Conservation (phyloP, 2,113 vertebrate species). For the Alethe diademata region DNA sequence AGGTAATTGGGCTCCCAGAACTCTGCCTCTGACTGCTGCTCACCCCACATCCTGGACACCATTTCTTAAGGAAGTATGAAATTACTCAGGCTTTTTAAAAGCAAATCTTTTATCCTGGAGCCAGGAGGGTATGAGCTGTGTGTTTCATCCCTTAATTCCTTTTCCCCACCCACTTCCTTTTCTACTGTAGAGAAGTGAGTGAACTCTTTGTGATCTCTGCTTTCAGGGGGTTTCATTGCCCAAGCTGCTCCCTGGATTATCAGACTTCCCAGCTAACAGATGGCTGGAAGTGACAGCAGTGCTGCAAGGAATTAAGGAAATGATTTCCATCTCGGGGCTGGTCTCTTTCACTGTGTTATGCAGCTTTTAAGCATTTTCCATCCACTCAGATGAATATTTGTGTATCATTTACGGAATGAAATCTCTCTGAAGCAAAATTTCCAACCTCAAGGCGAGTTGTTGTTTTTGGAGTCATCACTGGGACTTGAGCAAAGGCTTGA, state of each 20-base stretch:
- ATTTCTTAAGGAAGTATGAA: not conserved
- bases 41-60: not conserved
- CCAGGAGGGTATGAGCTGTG: not conserved
- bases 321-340: not conserved
- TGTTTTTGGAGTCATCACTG: slow-evolving; percentile 40
- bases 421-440: slow-evolving; percentile 49
- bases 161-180: slow-evolving; percentile 48
- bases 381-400: not conserved
- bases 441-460: slow-evolving; percentile 43
- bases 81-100: not conserved
- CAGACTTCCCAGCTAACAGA: not conserved
- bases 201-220: slow-evolving; percentile 46
- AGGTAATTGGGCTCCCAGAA: not conserved
- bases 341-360: not conserved
- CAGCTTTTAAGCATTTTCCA: slow-evolving; percentile 29
- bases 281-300: slow-evolving; percentile 14
- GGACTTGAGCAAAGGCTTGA: slow-evolving; percentile 21
- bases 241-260: not conserved
- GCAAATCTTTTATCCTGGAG: slow-evolving; percentile 12
- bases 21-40: not conserved
- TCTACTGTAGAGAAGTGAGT: not conserved
- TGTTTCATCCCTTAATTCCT: slow-evolving; percentile 30
- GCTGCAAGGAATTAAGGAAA: not conserved
- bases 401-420: slow-evolving; percentile 21
- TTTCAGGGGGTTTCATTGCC: not conserved